Base-by-base conservation (phyloP, 2,113 vertebrate species). In the Numenius arquata region DNA sequence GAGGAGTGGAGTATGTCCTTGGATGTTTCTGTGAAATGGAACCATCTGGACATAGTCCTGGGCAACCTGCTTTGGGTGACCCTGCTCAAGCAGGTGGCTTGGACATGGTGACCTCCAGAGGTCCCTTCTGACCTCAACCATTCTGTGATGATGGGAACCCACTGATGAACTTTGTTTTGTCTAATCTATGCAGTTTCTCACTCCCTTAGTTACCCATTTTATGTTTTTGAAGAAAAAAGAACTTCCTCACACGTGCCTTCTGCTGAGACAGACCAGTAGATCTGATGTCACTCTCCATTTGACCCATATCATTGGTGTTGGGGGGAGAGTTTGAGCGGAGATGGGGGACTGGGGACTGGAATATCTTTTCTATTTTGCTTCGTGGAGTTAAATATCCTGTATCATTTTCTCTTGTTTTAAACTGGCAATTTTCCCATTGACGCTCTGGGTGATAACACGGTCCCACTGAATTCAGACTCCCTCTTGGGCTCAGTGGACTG, bases 371-470 rank as follows among this genome's bases (percentile, higher is more conserved):
- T 71, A 4, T 70, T 90, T 85, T 85, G 5, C 43, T 90, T 88
- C 43, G 53, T 82, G 36, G 15, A 17, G 19, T 74, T 89, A 65
- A 89, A 53, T 41, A 70, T 53, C 14, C 66, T 52, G 11, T 16
- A 38, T 70, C 21, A 38, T 36, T 75, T 87, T 72, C 8, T 67
- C 45, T 59, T 66, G 19, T 45, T 89, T 90, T 68, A 66, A 84
- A 50, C 34, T 86, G 85, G 76, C 94, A 89, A 5, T 86, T 84
- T 92, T 95, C 88, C 90, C 88, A 81, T 32, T 77, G 71, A 66
- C 93, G 83, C 53, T 19, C 62, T 85, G 96, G 90, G 90, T 88
- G 88, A 85, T 95, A 96, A 78, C 85, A 30, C 11, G 17, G 71
- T 40, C 59, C 52, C 8, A 30, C 38, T n/a, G 30, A 59, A 53